Base-by-base conservation (phyloP, 2,888 invertebrate species). In the Corythucha ciliata region DNA sequence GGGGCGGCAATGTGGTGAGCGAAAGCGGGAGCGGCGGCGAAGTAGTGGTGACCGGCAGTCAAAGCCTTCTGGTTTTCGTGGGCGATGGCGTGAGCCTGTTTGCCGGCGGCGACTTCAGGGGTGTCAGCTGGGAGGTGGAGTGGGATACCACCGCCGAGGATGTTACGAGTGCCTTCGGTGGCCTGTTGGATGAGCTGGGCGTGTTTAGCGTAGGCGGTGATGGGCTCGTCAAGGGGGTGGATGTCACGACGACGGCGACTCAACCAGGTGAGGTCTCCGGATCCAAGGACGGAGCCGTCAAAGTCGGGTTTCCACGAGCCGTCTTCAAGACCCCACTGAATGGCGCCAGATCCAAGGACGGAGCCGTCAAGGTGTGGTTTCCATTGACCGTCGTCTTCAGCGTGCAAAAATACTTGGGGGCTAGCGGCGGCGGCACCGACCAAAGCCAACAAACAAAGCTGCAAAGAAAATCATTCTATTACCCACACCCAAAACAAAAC, bases 71-170 rank as follows among this genome's bases (percentile, higher is more conserved):
- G 62, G 34, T 25, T 39, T 18, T 44, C 55, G 59, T 65, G 68
- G 45, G 68, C 72, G 67, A 69, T 67, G 67, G 69, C 68, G 59
- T 69, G 62, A 33, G 63, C 61, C 39, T 61, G 61, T 57, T 68
- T 69, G 39, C 72, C 73, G 18, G 67, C 66, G 1, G 65, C 66
- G 7, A 73, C 73, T 63, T 73, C 72, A 10, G 71, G 68, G 1
- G 71, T 71, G 57, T 74, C 73, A 34, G 48, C 56, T 16, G 55
- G 53, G 34, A 56, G 52, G 25, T 34, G 22, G 24, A 52, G 52
- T 24, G 52, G 52, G 42, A 41, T 48, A 18, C 47, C 48, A 24
- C 48, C 54, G 37, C 54, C 52, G 20, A 48, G 26, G 48, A 48
- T 24, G 36, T 46, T 47, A 22, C 51, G n/a, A n/a, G n/a, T 53